Conservation (phyloP, 2,113 vertebrate species). For the Cheilinus undulatus region DNA sequence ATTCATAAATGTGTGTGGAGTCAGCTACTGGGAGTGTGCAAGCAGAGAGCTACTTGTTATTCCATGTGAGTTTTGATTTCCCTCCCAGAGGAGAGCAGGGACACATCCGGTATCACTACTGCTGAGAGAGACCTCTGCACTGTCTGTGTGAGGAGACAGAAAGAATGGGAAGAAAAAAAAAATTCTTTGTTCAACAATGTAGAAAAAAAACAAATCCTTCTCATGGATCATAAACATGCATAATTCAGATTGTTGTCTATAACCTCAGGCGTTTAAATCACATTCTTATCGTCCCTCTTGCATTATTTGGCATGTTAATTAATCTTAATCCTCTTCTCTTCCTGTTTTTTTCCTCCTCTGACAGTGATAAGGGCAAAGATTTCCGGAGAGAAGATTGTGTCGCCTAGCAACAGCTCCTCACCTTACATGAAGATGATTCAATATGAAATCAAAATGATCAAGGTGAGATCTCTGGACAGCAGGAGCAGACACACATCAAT, state of each 20-base stretch:
- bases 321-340: constrained; percentile 24
- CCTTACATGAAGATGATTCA: constrained; percentile 91
- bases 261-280: constrained; percentile 4
- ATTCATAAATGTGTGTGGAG: constrained; percentile 23
- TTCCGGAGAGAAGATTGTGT: constrained; percentile 90
- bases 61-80: constrained; percentile 75
- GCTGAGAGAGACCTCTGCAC: constrained; percentile 54
- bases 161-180: background rate
- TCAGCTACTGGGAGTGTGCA: constrained; percentile 42
- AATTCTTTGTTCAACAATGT: background rate
- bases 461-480: constrained; percentile 85
- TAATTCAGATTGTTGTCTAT: background rate
- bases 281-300: background rate
- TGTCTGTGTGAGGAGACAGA: constrained; percentile 42
- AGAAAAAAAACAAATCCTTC: background rate
- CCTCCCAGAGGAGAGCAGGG: constrained; percentile 62
- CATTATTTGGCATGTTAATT: constrained; percentile 19
- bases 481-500: background rate
- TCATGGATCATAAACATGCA: background rate
- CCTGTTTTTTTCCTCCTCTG: constrained; percentile 6
- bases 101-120: constrained; percentile 70
- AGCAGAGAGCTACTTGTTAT: constrained; percentile 77
- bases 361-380: constrained; percentile 93
- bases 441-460: constrained; percentile 96
- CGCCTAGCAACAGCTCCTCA: constrained; percentile 85